A percentile compares a stretch with the other conserved stretches of the same genome.
Evolutionary conservation across 2,888 invertebrate species (phyloP).

Genomic region (Drosophila gaucha): DNA sequence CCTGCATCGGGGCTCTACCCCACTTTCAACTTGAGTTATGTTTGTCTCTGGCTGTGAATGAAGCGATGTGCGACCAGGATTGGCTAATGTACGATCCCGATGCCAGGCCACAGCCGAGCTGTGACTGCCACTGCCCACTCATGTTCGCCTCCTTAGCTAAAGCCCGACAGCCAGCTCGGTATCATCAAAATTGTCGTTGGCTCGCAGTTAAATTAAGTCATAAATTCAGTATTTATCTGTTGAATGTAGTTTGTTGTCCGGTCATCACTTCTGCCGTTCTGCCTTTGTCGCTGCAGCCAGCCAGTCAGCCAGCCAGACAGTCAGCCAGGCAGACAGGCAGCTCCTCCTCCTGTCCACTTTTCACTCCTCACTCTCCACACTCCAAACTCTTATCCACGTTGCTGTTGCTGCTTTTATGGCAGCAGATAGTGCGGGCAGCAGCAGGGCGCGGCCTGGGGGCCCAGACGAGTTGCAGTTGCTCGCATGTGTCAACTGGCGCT

Average conservation of each 20-base stretch:
- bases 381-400: slow-evolving; percentile 60
- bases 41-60: slow-evolving; percentile 73
- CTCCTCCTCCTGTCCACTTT: neutral
- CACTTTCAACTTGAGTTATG: slow-evolving; percentile 67
- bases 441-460: slow-evolving; percentile 29
- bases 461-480: slow-evolving; percentile 36
- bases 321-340: neutral
- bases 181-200: slow-evolving; percentile 80
- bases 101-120: slow-evolving; percentile 28
- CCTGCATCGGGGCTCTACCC: neutral
- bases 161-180: slow-evolving; percentile 38
- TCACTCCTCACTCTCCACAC: slow-evolving; percentile 1
- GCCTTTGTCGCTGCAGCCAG: slow-evolving; percentile 65
- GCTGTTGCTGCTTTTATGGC: slow-evolving; percentile 75
- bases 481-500: slow-evolving; percentile 70
- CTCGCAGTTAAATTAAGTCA: slow-evolving; percentile 84
- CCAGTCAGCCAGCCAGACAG: neutral
- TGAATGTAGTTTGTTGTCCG: slow-evolving; percentile 83
- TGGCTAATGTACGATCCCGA: slow-evolving; percentile 66
- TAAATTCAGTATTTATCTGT: slow-evolving; percentile 84
- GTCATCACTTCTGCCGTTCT: slow-evolving; percentile 73
- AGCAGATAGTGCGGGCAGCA: slow-evolving; percentile 48
- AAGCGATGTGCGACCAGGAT: slow-evolving; percentile 76
- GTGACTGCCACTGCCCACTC: slow-evolving; percentile 77
- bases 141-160: slow-evolving; percentile 45